These are phyloP conservation scores for Betta splendens DNA, from an alignment of 2,797 vertebrate genomes.

Conservation along the genomic window DNA sequence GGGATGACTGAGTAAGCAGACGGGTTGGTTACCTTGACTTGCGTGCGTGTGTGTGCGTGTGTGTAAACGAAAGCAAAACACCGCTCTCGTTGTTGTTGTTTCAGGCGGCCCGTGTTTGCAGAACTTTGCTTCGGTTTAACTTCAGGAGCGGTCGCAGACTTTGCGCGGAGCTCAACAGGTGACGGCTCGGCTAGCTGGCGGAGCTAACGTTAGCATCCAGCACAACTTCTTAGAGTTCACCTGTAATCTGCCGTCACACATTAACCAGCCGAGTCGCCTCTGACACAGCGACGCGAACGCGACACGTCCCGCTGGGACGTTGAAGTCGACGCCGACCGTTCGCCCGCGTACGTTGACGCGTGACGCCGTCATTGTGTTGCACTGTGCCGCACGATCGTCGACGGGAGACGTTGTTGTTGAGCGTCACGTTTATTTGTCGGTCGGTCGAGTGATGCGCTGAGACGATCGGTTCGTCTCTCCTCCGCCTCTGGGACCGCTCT, in stretches of 20 bases:
- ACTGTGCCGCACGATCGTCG: no score
- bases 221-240: neutral
- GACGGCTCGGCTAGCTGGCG: slow-evolving; percentile 50
- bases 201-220: slow-evolving; percentile 41
- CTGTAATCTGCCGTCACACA: neutral
- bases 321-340: neutral
- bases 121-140: neutral
- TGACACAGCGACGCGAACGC: neutral
- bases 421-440: no score
- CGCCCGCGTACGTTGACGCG: no score
- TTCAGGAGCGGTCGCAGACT: slow-evolving; percentile 23
- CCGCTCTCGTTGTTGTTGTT: rapidly evolving
- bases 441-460: no score
- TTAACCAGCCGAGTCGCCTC: neutral
- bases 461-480: no score
- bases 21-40: slow-evolving; percentile 26
- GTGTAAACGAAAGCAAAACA: neutral
- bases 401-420: no score
- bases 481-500: slow-evolving; percentile 29
- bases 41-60: no score
- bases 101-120: neutral
- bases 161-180: slow-evolving; percentile 69
- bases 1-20: slow-evolving; percentile 14
- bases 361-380: no score
- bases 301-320: neutral